Evolutionary conservation across 1,140 invertebrate genomes (phyloP), one percentile per base, ranked within the genome.

Genomic region (Pachyrhynchus sulphureomaculatus): DNA sequence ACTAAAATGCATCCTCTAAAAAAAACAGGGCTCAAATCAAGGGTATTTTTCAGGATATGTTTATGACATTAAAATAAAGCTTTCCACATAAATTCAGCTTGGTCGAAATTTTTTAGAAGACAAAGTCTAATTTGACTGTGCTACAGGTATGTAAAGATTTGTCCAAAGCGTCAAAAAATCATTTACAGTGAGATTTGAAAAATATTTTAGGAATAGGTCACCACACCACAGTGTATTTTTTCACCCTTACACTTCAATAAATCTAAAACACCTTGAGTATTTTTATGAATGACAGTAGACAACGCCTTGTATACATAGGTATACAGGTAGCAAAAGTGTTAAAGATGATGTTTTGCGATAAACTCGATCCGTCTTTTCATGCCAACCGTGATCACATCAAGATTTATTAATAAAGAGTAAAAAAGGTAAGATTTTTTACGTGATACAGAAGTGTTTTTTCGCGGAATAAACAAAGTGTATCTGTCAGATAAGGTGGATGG

Each of bases 311-410:
- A 44, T 59, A 59, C 36, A 56, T 21, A 39, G 8, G 24, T 34
- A 41, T 29, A 59, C 45, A 59, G 57, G 57, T 59, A 59, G 57
- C 58, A 45, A 53, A 61, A 61, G 58, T 53, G 49, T 61, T 61
- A 61, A 58, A 58, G 55, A 58, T 58, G 55, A 37, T 53, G 23
- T 37, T 23, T n/a, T 29, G 15, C n/a, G 34, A 53, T 21, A 53
- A 49, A 34, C 12, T 29, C 5, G 26, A 23, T 17, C 29, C 29
- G 47, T 24, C 26, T 18, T 24, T 49, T 49, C 26, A 49, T 49
- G 47, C 47, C 47, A 49, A 18, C 26, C 18, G 47, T 29, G 47
- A 49, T 49, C 29, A 49, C 33, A 49, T 49, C 47, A 34, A 20
- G 20, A 49, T 49, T 49, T 49, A 49, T 49, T 49, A 49, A 34